These are phyloP conservation scores for Ammodytes marinus DNA, from an alignment of 2,113 vertebrate genomes.

Conservation along the genomic window DNA sequence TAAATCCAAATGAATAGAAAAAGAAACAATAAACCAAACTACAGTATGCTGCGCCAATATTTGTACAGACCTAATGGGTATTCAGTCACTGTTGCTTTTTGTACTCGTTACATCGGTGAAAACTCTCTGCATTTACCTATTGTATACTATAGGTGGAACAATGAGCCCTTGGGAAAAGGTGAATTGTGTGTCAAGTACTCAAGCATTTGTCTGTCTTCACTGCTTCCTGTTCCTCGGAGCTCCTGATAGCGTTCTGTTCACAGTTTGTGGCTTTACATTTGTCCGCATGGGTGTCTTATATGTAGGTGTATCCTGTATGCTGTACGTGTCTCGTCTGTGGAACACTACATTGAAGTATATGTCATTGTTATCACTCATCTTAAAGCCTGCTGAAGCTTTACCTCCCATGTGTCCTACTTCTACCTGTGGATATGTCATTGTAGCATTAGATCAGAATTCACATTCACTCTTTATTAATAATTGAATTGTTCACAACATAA, in stretches of 20 bases:
- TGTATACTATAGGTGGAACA: background rate
- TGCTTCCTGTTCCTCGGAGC: slow-evolving; percentile 14
- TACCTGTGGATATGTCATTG: background rate
- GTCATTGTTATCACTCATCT: background rate
- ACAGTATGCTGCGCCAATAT: background rate
- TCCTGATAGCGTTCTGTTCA: slow-evolving; percentile 7
- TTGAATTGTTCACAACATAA: background rate
- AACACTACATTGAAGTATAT: background rate
- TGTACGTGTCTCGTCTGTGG: slow-evolving; percentile 28
- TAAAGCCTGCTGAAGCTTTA: background rate
- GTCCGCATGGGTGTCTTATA: slow-evolving; percentile 47
- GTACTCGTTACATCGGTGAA: background rate
- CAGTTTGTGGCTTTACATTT: slow-evolving; percentile 18
- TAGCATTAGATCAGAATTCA: background rate
- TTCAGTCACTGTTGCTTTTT: background rate
- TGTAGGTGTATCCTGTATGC: background rate
- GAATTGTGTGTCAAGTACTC: background rate
- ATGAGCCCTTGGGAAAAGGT: background rate
- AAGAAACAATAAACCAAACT: background rate
- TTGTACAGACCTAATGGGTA: background rate
- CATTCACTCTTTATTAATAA: background rate
- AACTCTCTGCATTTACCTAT: background rate
- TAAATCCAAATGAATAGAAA: background rate
- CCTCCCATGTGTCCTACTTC: background rate
- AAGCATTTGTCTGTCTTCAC: background rate